Conservation (phyloP, 2,797 vertebrate genomes). For the Sebastolobus altivelis region DNA sequence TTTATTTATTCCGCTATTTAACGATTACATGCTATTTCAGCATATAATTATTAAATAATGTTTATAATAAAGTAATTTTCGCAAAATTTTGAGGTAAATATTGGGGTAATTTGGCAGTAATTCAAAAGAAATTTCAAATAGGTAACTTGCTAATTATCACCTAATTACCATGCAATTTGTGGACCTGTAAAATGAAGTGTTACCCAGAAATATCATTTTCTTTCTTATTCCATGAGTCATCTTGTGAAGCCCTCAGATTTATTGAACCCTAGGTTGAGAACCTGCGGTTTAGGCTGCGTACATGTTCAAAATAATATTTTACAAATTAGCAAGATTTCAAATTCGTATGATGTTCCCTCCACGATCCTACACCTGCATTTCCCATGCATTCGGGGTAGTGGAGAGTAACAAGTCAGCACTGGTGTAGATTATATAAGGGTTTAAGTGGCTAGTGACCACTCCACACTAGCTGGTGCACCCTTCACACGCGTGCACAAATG, state of each 20-base stretch:
- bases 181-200: too few species aligned
- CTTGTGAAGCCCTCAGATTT: background rate
- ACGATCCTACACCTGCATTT: constrained; percentile 15
- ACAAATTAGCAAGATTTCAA: constrained; percentile 10
- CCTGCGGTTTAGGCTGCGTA: background rate
- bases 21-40: too few species aligned
- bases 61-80: too few species aligned
- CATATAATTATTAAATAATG: too few species aligned
- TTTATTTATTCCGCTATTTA: too few species aligned
- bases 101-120: background rate
- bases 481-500: constrained; percentile 26
- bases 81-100: too few species aligned
- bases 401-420: constrained; percentile 11
- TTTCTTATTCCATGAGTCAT: background rate
- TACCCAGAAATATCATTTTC: background rate
- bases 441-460: constrained; percentile 30
- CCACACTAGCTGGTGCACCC: background rate
- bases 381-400: background rate
- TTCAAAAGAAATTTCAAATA: too few species aligned
- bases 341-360: constrained; percentile 13
- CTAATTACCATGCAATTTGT: too few species aligned
- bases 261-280: background rate
- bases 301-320: background rate
- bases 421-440: constrained; percentile 10
- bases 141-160: too few species aligned